Percentiles rank a stretch among this genome's conserved stretches.
phyloP scores from a whole-genome alignment of 2,113 vertebrate genomes.

The Grantiella picta region DNA sequence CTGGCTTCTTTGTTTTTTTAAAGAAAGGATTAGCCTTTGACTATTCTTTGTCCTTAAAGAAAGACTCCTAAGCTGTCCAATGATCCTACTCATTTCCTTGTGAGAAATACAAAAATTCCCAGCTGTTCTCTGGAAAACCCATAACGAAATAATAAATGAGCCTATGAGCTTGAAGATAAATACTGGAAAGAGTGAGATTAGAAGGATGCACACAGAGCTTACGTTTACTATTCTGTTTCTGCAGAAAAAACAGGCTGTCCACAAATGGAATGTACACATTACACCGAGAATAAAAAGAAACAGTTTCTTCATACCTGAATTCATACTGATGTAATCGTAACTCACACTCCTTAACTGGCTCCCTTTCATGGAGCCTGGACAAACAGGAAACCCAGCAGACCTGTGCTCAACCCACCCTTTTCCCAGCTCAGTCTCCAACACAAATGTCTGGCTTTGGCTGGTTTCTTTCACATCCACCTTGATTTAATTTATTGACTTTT shows the following conservation, averaged over 20 bases:
- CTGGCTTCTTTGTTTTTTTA: background rate
- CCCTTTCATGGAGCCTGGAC: background rate
- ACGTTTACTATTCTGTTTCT: background rate
- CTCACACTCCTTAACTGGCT: background rate
- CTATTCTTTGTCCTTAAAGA: background rate
- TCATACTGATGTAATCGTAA: background rate
- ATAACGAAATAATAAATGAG: background rate
- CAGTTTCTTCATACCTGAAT: background rate
- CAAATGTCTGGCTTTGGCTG: background rate
- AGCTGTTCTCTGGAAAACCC: constrained; percentile 21
- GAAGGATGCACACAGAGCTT: background rate
- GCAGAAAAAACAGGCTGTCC: background rate
- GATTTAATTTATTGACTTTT: background rate
- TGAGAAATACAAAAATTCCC: background rate
- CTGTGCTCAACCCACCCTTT: background rate
- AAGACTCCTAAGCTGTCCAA: background rate
- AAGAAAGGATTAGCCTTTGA: background rate
- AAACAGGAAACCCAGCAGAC: background rate
- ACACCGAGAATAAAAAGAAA: background rate
- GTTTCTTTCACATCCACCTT: background rate
- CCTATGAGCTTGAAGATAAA: background rate
- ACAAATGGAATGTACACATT: background rate
- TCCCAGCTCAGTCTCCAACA: background rate
- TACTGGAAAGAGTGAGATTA: background rate
- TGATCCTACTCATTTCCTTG: background rate